Evolutionary conservation across 2,888 invertebrate genomes (phyloP), one percentile per base, ranked within the genome.

Genomic region (Drepanosiphum platanoidis): DNA sequence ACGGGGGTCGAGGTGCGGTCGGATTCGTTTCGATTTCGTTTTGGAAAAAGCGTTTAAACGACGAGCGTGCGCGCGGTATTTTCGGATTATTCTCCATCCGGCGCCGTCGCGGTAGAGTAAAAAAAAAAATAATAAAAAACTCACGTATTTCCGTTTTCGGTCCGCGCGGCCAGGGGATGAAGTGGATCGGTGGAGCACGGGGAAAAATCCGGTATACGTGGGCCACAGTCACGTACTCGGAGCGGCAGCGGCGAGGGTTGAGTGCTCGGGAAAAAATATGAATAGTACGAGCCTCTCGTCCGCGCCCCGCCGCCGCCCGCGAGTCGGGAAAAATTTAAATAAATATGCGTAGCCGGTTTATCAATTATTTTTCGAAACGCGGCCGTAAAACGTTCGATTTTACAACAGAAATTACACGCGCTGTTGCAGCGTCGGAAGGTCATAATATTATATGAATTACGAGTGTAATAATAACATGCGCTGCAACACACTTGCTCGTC

Each of bases 181-280:
- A 9, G 1, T 2, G 64, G 34, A 27, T 22, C 58, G 34, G 22
- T 39, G 42, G 52, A 1, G 22, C 8, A 34, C 5, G 34, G 58
- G 36, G 36, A 27, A 77, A 77, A 61, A 77, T 61, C 58, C 58
- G 3, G 36, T n/a, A 36, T n/a, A 36, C 36, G 36, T 27, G 75
- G n/a, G 27, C 36, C 61, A 36, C 27, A 77, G 75, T 77, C 75
- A 77, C 75, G 75, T 77, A 77, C 58, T 36, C 18, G 75, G n/a
- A 36, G 27, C 58, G 11, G 36, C 15, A 11, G 30, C 64, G 13
- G 22, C 61, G 1, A n/a, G 3, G 27, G 61, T 27, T 18, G 36
- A 61, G 34, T 61, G 58, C 36, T 61, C 9, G 75, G 27, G 52
- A 75, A 52, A 52, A 74, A 74, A 74, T 74, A 74, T 52, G 74